A percentile compares a stretch with the other conserved stretches of the same genome.
phyloP scores from a whole-genome alignment of 2,797 vertebrate species.

The Cyclura pinguis region DNA sequence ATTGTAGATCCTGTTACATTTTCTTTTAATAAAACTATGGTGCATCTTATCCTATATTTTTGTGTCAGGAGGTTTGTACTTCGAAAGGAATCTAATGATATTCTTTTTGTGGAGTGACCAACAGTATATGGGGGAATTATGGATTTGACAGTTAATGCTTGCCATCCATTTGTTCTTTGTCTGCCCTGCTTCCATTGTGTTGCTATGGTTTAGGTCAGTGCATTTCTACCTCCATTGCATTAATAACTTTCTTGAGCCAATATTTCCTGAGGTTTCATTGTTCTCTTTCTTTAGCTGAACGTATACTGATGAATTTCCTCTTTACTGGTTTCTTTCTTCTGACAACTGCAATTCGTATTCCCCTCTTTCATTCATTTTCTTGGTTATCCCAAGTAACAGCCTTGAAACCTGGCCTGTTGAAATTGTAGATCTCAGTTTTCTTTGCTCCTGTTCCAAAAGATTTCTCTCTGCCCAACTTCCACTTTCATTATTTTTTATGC shows the following conservation, averaged over 20 bases:
- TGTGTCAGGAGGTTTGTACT: not conserved
- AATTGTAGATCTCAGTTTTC: not conserved
- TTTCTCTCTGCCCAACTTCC: not conserved
- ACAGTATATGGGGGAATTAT: not conserved
- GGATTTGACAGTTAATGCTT: not conserved
- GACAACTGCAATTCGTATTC: not conserved
- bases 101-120: not conserved
- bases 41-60: not conserved
- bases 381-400: not conserved
- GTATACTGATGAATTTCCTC: not conserved
- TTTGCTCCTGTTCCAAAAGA: not conserved
- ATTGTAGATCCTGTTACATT: not conserved
- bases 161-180: not conserved
- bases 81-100: not conserved
- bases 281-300: not conserved
- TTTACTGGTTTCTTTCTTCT: not conserved
- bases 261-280: not conserved
- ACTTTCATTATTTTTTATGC: not conserved
- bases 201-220: not conserved
- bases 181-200: not conserved
- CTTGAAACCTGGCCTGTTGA: not conserved
- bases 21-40: not conserved
- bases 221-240: not conserved
- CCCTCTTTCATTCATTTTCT: not conserved
- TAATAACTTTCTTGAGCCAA: not conserved